Base-by-base conservation (phyloP, 2,888 invertebrate genomes). In the Hydroisotoma schaefferi region DNA sequence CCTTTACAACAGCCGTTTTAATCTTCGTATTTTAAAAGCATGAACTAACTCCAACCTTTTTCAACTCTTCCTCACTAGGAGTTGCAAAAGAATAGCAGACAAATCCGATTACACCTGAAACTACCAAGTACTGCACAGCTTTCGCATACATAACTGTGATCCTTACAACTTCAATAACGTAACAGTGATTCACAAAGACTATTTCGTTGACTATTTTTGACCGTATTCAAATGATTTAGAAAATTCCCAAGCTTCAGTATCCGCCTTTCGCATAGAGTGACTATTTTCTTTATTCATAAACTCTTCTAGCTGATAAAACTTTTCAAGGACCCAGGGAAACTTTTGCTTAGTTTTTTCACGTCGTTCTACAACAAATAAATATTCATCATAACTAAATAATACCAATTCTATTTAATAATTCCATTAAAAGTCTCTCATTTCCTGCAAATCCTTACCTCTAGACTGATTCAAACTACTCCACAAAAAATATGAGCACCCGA, bases 51-150 rank as follows among this genome's bases (percentile, higher is more conserved):
- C n/a, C n/a, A 69, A 72, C 43, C 77, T 74, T 56, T 74, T 68
- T 73, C 63, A 77, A 71, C 65, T 73, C 69, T 51, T 70, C 74
- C 73, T 80, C 80, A 75, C 76, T 82, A 73, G 78, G 83, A 74
- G 78, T 78, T 73, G 82, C 79, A 74, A 83, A 73, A 74, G 80
- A 75, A 77, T 85, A 79, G 61, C 86, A 78, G 69, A 77, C 79
- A 75, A 83, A 86, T 71, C 84, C 85, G 63, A 84, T 66, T 70
- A 82, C 81, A 74, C 83, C 82, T 73, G 81, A 81, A 63, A 81
- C 80, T 73, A 80, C 75, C 75, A 85, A 77, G 82, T 84, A 85
- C 76, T 48, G 38, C 8, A 59, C 20, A 12, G 54, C 44, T 54
- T 54, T 59, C 37, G 37, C 52, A 52, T 52, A 52, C 38, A 53